Percentiles rank a stretch among this genome's conserved stretches.
Conservation (phyloP, 2,797 vertebrate genomes). For the Esox lucius region DNA sequence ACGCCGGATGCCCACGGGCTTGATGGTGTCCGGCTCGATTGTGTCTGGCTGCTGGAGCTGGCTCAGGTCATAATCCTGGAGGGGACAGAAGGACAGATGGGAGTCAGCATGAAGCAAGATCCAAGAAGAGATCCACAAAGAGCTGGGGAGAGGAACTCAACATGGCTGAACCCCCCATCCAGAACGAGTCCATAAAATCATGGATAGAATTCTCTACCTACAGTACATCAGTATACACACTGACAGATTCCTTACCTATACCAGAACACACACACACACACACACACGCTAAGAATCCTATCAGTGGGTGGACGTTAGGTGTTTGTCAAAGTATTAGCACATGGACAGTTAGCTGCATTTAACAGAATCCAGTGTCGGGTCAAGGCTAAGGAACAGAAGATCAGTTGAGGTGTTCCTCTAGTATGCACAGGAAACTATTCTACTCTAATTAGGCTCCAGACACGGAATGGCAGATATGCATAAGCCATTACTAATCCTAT, state of each 20-base stretch:
- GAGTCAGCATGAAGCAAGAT: conserved; percentile 37
- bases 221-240: background rate
- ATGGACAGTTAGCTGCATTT: conserved; percentile 62
- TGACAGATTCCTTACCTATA: background rate
- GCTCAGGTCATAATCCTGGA: conserved; percentile 96
- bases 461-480: conserved; percentile 72
- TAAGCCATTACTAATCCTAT: conserved; percentile 78
- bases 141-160: conserved; percentile 1
- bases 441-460: conserved; percentile 76
- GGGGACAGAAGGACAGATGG: conserved; percentile 34
- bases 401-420: conserved; percentile 48
- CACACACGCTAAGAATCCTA: background rate
- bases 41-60: conserved; percentile 98
- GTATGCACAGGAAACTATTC: conserved; percentile 63
- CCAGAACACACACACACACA: background rate
- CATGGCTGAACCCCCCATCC: conserved; percentile 2
- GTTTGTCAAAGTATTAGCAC: background rate
- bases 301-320: background rate
- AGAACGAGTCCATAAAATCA: background rate
- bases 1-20: conserved; percentile 92
- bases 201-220: background rate
- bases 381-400: conserved; percentile 53
- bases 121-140: conserved; percentile 18
- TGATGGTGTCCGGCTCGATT: conserved; percentile 90
- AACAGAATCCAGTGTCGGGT: conserved; percentile 37